phyloP scores from a whole-genome alignment of 2,797 vertebrate species.

The Hozukius guyotensis region DNA sequence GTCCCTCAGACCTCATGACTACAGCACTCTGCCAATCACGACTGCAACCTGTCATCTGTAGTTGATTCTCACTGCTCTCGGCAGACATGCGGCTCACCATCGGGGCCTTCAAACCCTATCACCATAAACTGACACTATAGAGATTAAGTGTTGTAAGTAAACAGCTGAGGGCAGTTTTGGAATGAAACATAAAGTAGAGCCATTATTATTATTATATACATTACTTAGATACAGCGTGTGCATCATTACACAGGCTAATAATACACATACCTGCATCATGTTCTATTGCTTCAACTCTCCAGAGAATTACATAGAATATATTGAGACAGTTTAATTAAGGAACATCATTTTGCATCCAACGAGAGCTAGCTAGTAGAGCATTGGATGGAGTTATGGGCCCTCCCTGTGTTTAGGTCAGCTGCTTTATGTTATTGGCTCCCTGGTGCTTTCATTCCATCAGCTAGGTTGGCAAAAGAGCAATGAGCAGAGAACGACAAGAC shows the following conservation, averaged over 20 bases:
- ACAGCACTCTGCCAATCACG: conserved; percentile 71
- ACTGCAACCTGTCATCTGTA: conserved; percentile 64
- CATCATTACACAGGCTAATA: neutral
- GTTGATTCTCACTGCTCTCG: conserved; percentile 42
- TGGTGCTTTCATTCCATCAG: conserved; percentile 29
- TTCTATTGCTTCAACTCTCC: neutral
- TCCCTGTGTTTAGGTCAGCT: conserved; percentile 65
- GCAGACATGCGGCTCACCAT: conserved; percentile 42
- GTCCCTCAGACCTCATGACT: conserved; percentile 72
- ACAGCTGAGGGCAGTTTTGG: neutral
- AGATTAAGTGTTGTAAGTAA: conserved; percentile 9
- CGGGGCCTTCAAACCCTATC: conserved; percentile 29
- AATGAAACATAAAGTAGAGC: neutral
- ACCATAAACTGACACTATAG: conserved; percentile 5
- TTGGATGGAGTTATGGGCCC: conserved; percentile 44
- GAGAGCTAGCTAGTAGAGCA: conserved; percentile 23
- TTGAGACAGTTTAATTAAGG: conserved; percentile 44
- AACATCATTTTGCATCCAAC: conserved; percentile 23
- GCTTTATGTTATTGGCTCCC: conserved; percentile 49
- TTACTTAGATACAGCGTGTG: neutral
- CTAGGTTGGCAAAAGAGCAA: conserved; percentile 37
- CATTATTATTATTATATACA: neutral
- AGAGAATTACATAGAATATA: conserved; percentile 12
- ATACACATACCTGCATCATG: neutral
- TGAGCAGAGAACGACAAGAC: conserved; percentile 1